These are phyloP conservation scores for Cydia strobilella DNA, from an alignment of 1,140 invertebrate genomes.

Conservation along the genomic window DNA sequence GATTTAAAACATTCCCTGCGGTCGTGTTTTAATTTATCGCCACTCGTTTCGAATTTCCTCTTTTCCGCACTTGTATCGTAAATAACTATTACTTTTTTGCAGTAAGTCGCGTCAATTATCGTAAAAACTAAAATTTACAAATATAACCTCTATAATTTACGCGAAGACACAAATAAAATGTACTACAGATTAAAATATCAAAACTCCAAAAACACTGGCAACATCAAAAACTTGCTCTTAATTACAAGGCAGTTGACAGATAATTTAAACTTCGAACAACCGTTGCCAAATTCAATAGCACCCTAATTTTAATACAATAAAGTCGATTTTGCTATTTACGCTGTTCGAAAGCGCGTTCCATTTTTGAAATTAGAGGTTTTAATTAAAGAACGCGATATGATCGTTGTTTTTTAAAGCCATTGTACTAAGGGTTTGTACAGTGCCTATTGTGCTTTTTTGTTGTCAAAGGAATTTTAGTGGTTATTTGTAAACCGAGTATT, in stretches of 20 bases:
- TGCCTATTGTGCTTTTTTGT: not conserved
- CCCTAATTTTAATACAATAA: not conserved
- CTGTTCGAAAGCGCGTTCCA: constrained; percentile 1
- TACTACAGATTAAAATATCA: not conserved
- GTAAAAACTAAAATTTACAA: too few relatives aligned
- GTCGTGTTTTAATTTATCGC: too few relatives aligned
- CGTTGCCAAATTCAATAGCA: not conserved
- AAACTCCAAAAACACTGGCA: constrained; percentile 25
- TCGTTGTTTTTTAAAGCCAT: constrained; percentile 18
- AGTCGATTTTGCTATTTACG: not conserved
- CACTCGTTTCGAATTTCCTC: too few relatives aligned
- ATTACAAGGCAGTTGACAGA: constrained; percentile 26
- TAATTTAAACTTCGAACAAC: constrained; percentile 10
- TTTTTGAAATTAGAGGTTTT: constrained; percentile 32
- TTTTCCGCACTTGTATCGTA: too few relatives aligned
- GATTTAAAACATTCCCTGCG: too few relatives aligned
- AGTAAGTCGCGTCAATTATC: too few relatives aligned
- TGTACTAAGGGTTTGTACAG: not conserved
- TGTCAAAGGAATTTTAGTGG: not conserved
- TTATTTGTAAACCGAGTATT: not conserved
- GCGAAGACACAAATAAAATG: too few relatives aligned
- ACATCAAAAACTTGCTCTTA: constrained; percentile 16
- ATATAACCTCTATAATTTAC: too few relatives aligned
- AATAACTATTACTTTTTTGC: too few relatives aligned
- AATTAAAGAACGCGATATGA: constrained; percentile 30